Percentiles rank a stretch among this genome's conserved stretches.
These are phyloP conservation scores for Digitonthophagus gazella DNA, from an alignment of 2,888 invertebrate species.

Conservation along the genomic window DNA sequence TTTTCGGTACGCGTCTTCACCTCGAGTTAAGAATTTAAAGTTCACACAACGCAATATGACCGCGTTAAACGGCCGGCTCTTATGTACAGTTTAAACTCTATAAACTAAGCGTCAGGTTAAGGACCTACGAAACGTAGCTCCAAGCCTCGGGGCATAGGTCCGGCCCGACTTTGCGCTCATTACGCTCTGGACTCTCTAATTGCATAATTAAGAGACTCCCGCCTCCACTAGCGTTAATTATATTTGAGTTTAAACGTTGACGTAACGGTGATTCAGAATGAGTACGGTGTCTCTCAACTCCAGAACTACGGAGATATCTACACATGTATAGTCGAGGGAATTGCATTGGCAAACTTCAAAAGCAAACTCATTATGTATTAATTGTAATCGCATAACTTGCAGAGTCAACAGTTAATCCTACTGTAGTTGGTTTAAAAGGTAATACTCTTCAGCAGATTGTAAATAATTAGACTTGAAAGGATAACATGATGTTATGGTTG, in stretches of 20 bases:
- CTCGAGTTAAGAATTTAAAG: neutral
- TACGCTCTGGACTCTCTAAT: neutral
- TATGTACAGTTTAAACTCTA: neutral
- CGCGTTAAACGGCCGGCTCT: neutral
- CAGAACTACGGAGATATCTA: neutral
- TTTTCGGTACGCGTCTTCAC: neutral
- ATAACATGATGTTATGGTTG: too few species aligned
- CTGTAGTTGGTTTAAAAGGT: too few species aligned
- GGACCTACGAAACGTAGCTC: neutral
- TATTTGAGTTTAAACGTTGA: neutral
- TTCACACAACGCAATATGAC: neutral
- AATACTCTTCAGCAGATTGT: too few species aligned
- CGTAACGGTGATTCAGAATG: neutral
- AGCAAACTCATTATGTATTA: neutral
- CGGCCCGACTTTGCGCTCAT: neutral
- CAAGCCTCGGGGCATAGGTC: neutral
- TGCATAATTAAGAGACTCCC: neutral
- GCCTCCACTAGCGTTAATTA: neutral
- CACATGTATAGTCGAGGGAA: neutral
- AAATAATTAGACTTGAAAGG: too few species aligned
- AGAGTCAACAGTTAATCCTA: too few species aligned
- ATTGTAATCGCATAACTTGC: neutral
- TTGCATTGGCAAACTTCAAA: neutral
- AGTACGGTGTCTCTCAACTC: neutral
- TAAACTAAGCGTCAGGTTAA: neutral